These are phyloP conservation scores for Orycteropus afer DNA, from an alignment of 2,113 vertebrate species.

Conservation along the genomic window DNA sequence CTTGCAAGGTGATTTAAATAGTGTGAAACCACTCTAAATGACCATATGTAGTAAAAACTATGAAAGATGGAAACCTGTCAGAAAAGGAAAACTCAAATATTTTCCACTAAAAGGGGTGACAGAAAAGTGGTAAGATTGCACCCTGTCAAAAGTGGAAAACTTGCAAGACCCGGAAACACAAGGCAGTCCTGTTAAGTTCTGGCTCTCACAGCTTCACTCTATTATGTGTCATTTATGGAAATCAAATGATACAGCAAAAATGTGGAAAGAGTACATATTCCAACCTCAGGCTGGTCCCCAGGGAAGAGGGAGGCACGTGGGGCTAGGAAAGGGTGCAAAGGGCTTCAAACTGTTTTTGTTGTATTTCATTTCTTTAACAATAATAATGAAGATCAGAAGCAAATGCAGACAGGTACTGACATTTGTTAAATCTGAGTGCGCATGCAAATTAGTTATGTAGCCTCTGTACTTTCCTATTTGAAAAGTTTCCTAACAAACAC, in stretches of 20 bases:
- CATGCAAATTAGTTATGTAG: not conserved
- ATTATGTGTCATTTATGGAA: accelerated
- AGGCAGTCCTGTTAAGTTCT: not conserved
- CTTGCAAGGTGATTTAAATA: accelerated
- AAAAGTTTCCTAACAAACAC: not conserved
- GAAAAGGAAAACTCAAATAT: not conserved
- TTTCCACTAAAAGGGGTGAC: not conserved
- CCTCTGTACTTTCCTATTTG: not conserved
- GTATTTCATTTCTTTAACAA: not conserved
- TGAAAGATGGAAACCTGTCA: not conserved
- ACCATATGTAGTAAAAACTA: not conserved
- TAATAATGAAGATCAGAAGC: not conserved
- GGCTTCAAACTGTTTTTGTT: not conserved
- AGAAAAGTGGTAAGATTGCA: too few relatives aligned
- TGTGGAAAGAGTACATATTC: accelerated
- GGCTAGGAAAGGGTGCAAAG: not conserved
- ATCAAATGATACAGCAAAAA: accelerated
- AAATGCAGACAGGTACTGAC: accelerated
- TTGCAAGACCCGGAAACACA: not conserved
- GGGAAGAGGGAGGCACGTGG: not conserved
- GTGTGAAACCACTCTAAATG: not conserved
- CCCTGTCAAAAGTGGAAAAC: not conserved
- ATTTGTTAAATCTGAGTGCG: not conserved
- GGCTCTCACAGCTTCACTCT: not conserved
- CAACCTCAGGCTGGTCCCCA: not conserved